Base-by-base conservation (phyloP, 2,888 invertebrate species). In the Epistrophe eligans region DNA sequence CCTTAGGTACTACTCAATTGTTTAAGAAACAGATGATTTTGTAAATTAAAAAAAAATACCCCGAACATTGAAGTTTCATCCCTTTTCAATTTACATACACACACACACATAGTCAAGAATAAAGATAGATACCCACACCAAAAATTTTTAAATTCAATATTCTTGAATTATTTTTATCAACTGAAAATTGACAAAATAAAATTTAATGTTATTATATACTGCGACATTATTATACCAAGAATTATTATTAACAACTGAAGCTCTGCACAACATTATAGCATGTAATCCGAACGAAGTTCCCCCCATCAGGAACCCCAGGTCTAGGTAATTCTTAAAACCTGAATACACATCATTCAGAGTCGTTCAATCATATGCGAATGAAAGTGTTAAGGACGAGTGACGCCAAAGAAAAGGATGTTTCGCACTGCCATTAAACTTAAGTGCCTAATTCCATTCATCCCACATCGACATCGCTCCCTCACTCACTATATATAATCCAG, bases 351-450 rank as follows among this genome's bases (percentile, higher is more conserved):
- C 81, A 81, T 77, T 85, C 77, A 73, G 64, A 70, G 60, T 19
- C 76, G 60, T 35, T 82, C 83, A 76, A 87, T 87, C 87, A 87
- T 74, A 79, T 38, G 35, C 76, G 79, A 24, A 45, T 71, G 73
- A 77, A 82, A 82, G 85, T 87, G 83, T 87, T 87, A 82, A 83
- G 87, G 83, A 83, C 87, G 79, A 87, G 72, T 83, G 79, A 52
- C 38, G 64, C 64, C 60, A 57, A 79, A 72, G 82, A 82, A 87
- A 73, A 83, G 87, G 83, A 87, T 83, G 79, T 67, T 79, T 79
- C 79, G n/a, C 28, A 57, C 66, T 76, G 79, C 87, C 76, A 87
- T 87, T 87, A 87, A 87, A 82, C 82, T 83, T 83, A 87, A 87
- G 87, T 83, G 79, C 76, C 72, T 64, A 79, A 79, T 67, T 64